phyloP scores from a whole-genome alignment of 2,888 invertebrate genomes.

The Euzetes globulus region DNA sequence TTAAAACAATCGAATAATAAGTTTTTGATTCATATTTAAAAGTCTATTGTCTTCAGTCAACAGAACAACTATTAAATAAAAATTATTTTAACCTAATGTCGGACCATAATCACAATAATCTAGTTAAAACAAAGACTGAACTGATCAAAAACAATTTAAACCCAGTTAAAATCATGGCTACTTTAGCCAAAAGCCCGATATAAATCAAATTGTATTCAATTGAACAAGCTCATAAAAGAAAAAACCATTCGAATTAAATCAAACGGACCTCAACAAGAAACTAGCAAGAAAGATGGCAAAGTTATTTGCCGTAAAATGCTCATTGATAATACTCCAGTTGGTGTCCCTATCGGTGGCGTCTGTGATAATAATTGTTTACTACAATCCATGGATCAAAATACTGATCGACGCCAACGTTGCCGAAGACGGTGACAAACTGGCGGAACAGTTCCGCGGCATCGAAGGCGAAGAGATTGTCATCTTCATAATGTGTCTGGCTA shows the following conservation, averaged over 20 bases:
- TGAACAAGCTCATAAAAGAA: background rate
- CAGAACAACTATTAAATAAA: no score
- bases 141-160: no score
- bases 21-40: no score
- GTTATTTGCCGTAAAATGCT: slow-evolving; percentile 11
- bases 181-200: no score
- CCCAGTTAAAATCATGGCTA: no score
- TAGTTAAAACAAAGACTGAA: no score
- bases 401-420: slow-evolving; percentile 11
- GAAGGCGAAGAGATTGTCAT: slow-evolving; percentile 34
- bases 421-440: slow-evolving; percentile 10
- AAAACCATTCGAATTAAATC: background rate
- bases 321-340: slow-evolving; percentile 28
- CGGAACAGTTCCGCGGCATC: slow-evolving; percentile 31
- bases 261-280: background rate
- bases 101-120: no score
- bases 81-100: no score
- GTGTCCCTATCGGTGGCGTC: slow-evolving; percentile 25
- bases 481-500: slow-evolving; percentile 26
- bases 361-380: slow-evolving; percentile 32
- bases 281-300: slow-evolving; percentile 25
- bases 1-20: no score
- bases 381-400: slow-evolving; percentile 33
- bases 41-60: no score
- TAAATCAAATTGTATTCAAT: no score